A percentile compares a stretch with the other conserved stretches of the same genome.
Evolutionary conservation across 2,888 invertebrate genomes (phyloP).

Genomic region (Gastrophysa polygoni): DNA sequence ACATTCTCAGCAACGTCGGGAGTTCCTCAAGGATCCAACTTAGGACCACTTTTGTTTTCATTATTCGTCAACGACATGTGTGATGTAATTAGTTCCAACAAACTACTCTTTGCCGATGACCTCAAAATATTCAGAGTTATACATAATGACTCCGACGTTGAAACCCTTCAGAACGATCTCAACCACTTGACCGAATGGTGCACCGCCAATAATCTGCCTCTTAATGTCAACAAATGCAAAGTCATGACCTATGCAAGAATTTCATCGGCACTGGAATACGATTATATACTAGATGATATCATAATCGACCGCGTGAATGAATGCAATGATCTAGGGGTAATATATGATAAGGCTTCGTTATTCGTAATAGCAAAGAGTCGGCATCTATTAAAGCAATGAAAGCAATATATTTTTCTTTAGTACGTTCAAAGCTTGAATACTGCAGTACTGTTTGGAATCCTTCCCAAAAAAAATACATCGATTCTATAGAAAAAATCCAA

Average conservation of each 20-base stretch:
- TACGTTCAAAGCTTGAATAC: constrained; percentile 7
- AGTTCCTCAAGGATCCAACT: constrained; percentile 15
- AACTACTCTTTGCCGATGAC: constrained; percentile 17
- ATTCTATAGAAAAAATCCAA: constrained; percentile 3
- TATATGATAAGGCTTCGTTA: constrained; percentile 13
- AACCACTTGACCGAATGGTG: constrained; percentile 10
- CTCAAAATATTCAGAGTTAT: constrained; percentile 13
- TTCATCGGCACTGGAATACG: not conserved
- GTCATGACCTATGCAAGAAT: constrained; percentile 12
- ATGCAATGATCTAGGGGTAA: constrained; percentile 15
- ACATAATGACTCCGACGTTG: not conserved
- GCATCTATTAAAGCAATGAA: not conserved
- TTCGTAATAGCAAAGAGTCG: not conserved
- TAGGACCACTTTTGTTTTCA: constrained; percentile 17
- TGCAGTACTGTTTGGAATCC: constrained; percentile 8
- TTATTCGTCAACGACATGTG: constrained; percentile 17
- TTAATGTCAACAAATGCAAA: constrained; percentile 23
- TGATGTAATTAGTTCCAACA: not conserved
- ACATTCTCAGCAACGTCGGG: constrained; percentile 9
- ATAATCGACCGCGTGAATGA: not conserved
- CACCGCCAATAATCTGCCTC: constrained; percentile 2
- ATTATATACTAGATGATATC: not conserved
- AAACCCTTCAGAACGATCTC: constrained; percentile 1
- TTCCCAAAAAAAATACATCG: constrained; percentile 1
- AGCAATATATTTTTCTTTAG: not conserved